phyloP scores from a whole-genome alignment of 2,888 invertebrate genomes.

The Atrina japonica region DNA sequence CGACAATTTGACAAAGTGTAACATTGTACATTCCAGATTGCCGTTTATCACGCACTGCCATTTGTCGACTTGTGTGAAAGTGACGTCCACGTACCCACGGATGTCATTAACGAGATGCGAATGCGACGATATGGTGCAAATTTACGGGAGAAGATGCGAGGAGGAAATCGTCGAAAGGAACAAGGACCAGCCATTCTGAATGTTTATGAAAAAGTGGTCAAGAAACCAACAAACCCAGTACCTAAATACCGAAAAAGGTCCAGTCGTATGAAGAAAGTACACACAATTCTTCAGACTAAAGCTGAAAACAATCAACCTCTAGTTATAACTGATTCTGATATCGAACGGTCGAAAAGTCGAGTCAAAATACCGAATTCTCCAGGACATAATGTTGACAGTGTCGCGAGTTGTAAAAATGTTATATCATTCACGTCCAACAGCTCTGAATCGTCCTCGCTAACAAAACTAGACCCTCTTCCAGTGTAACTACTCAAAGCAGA shows the following conservation, averaged over 20 bases:
- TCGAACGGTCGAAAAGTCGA: background rate
- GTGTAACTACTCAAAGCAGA: too few relatives aligned
- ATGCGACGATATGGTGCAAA: slow-evolving; percentile 44
- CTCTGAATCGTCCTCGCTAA: too few relatives aligned
- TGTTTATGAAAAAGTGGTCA: slow-evolving; percentile 48
- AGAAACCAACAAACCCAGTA: slow-evolving; percentile 32
- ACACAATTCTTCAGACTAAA: slow-evolving; percentile 15
- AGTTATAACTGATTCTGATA: slow-evolving; percentile 15
- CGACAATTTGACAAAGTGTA: too few relatives aligned
- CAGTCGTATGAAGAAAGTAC: slow-evolving; percentile 21
- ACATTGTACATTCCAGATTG: slow-evolving; percentile 48
- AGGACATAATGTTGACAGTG: too few relatives aligned
- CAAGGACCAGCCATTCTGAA: slow-evolving; percentile 44
- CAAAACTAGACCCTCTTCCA: too few relatives aligned
- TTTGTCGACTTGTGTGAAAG: slow-evolving; percentile 61
- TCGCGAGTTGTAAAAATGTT: too few relatives aligned
- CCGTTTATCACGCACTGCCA: slow-evolving; percentile 62
- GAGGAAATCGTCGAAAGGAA: slow-evolving; percentile 38
- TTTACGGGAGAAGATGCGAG: slow-evolving; percentile 37
- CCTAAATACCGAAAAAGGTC: slow-evolving; percentile 13
- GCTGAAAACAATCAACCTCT: slow-evolving; percentile 13
- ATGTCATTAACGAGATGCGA: slow-evolving; percentile 51
- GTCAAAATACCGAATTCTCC: too few relatives aligned
- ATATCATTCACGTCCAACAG: too few relatives aligned
- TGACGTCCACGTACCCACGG: slow-evolving; percentile 34